Conservation (phyloP, 2,113 vertebrate genomes). For the Catagonus wagneri region DNA sequence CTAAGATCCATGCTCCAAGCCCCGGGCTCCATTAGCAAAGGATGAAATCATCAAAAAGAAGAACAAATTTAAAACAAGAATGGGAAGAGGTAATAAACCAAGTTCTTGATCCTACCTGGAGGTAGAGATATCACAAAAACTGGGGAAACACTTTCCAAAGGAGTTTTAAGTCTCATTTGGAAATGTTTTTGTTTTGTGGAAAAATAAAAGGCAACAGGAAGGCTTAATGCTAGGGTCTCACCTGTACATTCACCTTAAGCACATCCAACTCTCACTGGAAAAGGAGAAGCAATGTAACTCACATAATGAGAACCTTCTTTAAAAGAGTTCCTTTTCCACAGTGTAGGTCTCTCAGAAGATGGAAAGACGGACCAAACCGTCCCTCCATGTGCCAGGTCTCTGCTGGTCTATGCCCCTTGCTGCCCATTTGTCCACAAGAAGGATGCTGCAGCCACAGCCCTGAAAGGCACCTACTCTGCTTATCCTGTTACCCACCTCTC, state of each 20-base stretch:
- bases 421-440: not conserved
- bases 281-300: not conserved
- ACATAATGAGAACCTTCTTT: not conserved
- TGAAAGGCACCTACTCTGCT: not conserved
- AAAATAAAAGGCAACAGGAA: not conserved
- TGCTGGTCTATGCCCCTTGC: not conserved
- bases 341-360: not conserved
- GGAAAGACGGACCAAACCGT: not conserved
- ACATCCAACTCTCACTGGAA: not conserved
- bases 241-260: not conserved
- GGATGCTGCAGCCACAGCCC: not conserved
- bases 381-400: not conserved
- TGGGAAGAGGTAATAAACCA: not conserved
- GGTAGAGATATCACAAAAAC: not conserved
- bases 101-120: not conserved
- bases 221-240: not conserved
- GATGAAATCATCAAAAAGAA: not conserved
- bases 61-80: not conserved
- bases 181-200: not conserved
- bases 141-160: not conserved
- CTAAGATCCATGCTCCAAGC: not conserved
- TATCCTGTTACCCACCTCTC: not conserved
- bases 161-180: not conserved
- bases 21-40: not conserved
- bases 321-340: not conserved